Conservation (phyloP, 2,113 vertebrate species). For the Stictonetta naevosa region DNA sequence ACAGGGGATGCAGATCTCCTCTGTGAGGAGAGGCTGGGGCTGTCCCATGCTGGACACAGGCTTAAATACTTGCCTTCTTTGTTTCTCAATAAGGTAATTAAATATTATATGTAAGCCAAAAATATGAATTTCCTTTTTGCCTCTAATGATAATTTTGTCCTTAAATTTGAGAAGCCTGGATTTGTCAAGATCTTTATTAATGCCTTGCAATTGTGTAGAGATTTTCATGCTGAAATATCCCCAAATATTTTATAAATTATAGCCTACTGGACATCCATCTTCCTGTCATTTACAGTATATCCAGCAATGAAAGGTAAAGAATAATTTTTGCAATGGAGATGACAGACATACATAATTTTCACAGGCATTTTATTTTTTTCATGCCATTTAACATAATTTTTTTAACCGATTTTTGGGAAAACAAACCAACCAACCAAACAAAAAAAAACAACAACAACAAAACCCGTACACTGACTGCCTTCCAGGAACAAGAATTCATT, state of each 20-base stretch:
- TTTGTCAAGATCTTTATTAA: not conserved
- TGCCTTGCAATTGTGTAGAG: not conserved
- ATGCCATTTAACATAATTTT: not conserved
- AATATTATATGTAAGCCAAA: not conserved
- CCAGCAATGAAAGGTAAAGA: not conserved
- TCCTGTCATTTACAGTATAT: not conserved
- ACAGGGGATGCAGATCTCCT: not conserved
- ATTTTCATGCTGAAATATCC: not conserved
- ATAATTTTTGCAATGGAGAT: not conserved
- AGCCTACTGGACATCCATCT: not conserved
- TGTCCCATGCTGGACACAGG: not conserved
- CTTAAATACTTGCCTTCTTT: not conserved
- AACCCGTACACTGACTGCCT: not conserved
- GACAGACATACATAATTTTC: not conserved
- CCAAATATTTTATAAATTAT: not conserved
- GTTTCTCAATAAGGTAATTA: not conserved
- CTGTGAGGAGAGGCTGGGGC: not conserved
- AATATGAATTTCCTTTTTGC: not conserved
- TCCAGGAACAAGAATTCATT: slow-evolving; percentile 1
- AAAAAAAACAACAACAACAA: not conserved
- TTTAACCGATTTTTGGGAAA: not conserved
- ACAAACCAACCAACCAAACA: not conserved
- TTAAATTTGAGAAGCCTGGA: not conserved
- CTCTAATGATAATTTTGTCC: not conserved
- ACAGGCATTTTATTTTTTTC: too few relatives aligned